phyloP scores from a whole-genome alignment of 2,797 vertebrate genomes.

The Spheniscus humboldti region DNA sequence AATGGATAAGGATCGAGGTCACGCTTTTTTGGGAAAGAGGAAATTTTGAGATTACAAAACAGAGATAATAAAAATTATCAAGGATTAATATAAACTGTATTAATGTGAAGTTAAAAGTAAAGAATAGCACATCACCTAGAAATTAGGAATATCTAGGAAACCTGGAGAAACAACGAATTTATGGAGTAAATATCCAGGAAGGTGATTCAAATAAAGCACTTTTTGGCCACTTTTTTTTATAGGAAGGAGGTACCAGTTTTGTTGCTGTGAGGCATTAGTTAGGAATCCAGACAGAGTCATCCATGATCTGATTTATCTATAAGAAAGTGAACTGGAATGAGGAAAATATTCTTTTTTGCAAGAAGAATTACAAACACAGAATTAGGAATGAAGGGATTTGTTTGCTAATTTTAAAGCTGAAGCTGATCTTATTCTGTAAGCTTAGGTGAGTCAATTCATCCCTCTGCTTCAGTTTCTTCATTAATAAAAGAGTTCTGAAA shows the following conservation, averaged over 20 bases:
- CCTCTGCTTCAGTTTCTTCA: neutral
- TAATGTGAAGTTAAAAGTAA: neutral
- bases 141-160: neutral
- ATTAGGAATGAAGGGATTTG: neutral
- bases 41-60: neutral
- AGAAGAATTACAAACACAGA: neutral
- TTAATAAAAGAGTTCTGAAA: neutral
- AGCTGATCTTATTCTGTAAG: neutral
- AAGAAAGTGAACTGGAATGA: conserved; percentile 43
- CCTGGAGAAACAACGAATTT: neutral
- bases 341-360: neutral
- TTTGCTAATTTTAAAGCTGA: neutral
- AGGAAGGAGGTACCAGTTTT: neutral
- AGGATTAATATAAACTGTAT: neutral
- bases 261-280: conserved; percentile 15
- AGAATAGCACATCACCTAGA: neutral
- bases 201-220: neutral
- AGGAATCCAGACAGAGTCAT: conserved; percentile 30
- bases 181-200: neutral
- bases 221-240: neutral
- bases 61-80: neutral
- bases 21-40: neutral
- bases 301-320: neutral
- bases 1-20: neutral
- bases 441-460: neutral